A percentile compares a stretch with the other conserved stretches of the same genome.
These are phyloP conservation scores for Channa argus DNA, from an alignment of 2,113 vertebrate species.

Conservation along the genomic window DNA sequence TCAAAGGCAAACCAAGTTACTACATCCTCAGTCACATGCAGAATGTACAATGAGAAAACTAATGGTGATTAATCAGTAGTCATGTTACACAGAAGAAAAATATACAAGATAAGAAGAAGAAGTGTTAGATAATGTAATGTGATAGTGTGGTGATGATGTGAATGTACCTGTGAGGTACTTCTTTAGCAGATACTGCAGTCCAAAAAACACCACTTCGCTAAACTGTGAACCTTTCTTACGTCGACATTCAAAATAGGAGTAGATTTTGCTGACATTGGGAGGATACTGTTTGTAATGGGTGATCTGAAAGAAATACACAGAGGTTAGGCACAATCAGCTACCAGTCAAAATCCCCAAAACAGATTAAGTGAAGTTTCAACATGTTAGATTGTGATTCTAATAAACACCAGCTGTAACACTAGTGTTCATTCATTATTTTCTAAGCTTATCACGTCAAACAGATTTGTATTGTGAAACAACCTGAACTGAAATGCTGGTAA, in stretches of 20 bases:
- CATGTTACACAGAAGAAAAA: too few species aligned
- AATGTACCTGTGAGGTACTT: conserved; percentile 81
- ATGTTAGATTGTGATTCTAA: background rate
- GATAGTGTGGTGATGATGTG: too few species aligned
- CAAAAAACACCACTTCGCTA: conserved; percentile 84
- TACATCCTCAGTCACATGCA: background rate
- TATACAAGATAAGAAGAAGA: too few species aligned
- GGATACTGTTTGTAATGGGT: conserved; percentile 86
- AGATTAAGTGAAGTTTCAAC: background rate
- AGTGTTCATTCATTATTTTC: background rate
- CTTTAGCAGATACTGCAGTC: conserved; percentile 84
- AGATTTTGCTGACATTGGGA: conserved; percentile 81
- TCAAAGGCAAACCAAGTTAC: background rate
- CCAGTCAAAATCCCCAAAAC: background rate
- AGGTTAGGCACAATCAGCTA: background rate
- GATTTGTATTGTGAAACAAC: conserved; percentile 7
- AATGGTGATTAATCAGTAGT: background rate
- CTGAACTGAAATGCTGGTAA: background rate
- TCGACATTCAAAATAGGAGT: conserved; percentile 85
- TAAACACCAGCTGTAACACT: background rate
- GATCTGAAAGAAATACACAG: conserved; percentile 65
- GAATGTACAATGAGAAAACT: background rate
- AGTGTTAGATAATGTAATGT: too few species aligned
- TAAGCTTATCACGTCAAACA: background rate
- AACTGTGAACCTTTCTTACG: conserved; percentile 75